Conservation (phyloP, 2,888 invertebrate genomes). For the Dasysyrphus albostriatus region DNA sequence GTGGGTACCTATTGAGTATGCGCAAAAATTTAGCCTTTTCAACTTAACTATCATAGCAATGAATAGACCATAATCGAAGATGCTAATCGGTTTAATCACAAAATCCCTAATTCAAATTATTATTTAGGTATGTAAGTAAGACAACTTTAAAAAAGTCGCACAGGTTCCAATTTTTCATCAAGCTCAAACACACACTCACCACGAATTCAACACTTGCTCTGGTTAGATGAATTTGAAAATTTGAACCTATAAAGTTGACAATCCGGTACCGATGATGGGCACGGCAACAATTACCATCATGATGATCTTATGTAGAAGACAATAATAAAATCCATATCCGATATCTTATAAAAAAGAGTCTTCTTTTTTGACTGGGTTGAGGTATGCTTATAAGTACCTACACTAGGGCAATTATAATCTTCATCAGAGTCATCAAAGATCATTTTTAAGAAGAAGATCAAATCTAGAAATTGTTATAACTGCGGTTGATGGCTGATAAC, state of each 20-base stretch:
- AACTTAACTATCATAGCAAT: constrained; percentile 42
- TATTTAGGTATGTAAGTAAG: not conserved
- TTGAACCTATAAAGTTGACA: constrained; percentile 55
- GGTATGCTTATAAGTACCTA: not conserved
- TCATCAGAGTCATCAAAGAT: constrained; percentile 61
- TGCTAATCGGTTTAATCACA: constrained; percentile 53
- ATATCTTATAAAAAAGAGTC: constrained; percentile 56
- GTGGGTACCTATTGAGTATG: constrained; percentile 50
- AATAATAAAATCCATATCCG: constrained; percentile 28
- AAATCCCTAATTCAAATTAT: constrained; percentile 54
- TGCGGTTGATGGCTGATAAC: constrained; percentile 3
- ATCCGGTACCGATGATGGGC: constrained; percentile 61
- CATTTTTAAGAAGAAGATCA: constrained; percentile 55
- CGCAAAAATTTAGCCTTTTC: constrained; percentile 52
- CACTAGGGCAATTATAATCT: constrained; percentile 18
- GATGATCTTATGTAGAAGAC: constrained; percentile 55
- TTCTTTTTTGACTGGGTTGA: constrained; percentile 2
- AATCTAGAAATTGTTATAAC: constrained; percentile 50
- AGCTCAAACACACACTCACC: not conserved
- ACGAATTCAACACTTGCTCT: constrained; percentile 67
- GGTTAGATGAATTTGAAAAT: constrained; percentile 60
- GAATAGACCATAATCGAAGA: constrained; percentile 71
- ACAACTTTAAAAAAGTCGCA: constrained; percentile 48
- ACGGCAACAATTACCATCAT: constrained; percentile 69
- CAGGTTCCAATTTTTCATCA: not conserved